Conservation (phyloP, 2,888 invertebrate genomes). For the Epirrhoe alternata region DNA sequence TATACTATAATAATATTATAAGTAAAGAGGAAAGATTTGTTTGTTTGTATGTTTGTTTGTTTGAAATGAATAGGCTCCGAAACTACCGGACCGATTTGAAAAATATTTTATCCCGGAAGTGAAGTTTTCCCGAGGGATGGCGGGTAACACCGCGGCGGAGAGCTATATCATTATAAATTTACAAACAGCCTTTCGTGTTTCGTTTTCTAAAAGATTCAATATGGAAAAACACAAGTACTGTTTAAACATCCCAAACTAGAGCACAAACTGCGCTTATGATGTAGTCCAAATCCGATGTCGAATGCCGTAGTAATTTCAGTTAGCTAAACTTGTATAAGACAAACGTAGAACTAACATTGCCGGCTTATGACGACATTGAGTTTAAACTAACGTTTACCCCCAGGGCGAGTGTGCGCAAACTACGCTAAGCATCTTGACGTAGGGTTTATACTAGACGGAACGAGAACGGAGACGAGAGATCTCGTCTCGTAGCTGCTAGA, state of each 20-base stretch:
- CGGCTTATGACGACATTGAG: slow-evolving; percentile 69
- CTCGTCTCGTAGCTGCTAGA: no score
- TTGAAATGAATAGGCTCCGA: no score
- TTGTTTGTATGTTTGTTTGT: no score
- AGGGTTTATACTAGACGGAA: slow-evolving; percentile 15
- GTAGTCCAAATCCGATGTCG: slow-evolving; percentile 41
- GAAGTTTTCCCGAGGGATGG: no score
- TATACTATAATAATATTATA: no score
- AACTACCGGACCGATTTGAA: no score
- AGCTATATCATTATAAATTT: no score
- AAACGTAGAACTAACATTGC: slow-evolving; percentile 64
- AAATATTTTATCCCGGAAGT: no score
- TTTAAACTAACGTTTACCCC: slow-evolving; percentile 64
- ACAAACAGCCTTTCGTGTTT: no score
- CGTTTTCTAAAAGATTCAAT: no score
- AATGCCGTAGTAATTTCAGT: slow-evolving; percentile 58
- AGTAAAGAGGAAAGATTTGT: no score
- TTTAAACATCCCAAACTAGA: slow-evolving; percentile 9
- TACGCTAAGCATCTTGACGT: slow-evolving; percentile 27
- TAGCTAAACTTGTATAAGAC: slow-evolving; percentile 63
- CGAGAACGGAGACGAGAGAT: background rate
- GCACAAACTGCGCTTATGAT: slow-evolving; percentile 36
- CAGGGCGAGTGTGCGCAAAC: slow-evolving; percentile 53
- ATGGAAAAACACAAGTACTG: background rate
- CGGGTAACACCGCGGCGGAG: no score